Percentiles rank a stretch among this genome's conserved stretches.
Evolutionary conservation across 2,888 invertebrate species (phyloP).

Genomic region (Brassicogethes aeneus): DNA sequence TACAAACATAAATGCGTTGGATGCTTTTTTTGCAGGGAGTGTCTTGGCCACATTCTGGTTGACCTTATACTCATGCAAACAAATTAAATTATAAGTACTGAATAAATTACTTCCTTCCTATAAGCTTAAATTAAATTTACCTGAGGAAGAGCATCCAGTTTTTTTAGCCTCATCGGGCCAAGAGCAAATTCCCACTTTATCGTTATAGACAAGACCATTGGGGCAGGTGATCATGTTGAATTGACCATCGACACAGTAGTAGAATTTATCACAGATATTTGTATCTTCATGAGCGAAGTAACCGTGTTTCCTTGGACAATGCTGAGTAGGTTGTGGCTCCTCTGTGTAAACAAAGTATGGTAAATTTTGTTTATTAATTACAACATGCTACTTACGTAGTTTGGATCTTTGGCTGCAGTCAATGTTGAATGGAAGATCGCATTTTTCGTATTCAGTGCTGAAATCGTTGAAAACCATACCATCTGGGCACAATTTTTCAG

Average conservation of each 20-base stretch:
- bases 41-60: too few species aligned
- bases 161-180: constrained; percentile 91
- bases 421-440: constrained; percentile 78
- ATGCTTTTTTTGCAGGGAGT: too few species aligned
- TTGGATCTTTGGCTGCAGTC: constrained; percentile 72
- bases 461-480: constrained; percentile 87
- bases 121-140: too few species aligned
- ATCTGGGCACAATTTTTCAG: constrained; percentile 76
- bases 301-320: constrained; percentile 77
- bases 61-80: too few species aligned
- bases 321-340: constrained; percentile 57
- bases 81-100: too few species aligned
- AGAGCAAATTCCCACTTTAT: constrained; percentile 81
- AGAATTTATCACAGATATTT: constrained; percentile 76
- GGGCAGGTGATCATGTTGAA: constrained; percentile 88
- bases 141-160: constrained; percentile 72
- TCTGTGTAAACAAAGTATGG: too few species aligned
- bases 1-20: too few species aligned
- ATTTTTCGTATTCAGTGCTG: constrained; percentile 72
- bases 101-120: too few species aligned
- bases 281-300: constrained; percentile 78
- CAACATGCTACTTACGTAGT: constrained; percentile 74
- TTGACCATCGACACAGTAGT: constrained; percentile 81
- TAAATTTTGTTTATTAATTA: too few species aligned
- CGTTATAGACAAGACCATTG: constrained; percentile 77